Conservation (phyloP, 2,113 vertebrate genomes). For the Misgurnus mizolepis region DNA sequence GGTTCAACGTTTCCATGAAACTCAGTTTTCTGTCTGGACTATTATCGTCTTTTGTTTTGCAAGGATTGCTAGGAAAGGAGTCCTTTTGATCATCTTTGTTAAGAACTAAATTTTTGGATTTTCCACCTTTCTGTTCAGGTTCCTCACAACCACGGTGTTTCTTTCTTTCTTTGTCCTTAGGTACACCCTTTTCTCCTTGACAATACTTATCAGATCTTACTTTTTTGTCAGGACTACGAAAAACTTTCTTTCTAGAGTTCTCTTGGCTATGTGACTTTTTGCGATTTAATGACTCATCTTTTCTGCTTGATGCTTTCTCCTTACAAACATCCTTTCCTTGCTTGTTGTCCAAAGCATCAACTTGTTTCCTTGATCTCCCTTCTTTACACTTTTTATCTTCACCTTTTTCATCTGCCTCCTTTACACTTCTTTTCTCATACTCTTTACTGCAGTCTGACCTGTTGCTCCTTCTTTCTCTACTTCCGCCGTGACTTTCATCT, state of each 20-base stretch:
- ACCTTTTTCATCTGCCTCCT: constrained; percentile 53
- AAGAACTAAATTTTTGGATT: constrained; percentile 20
- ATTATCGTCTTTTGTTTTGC: constrained; percentile 52
- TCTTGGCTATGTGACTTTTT: constrained; percentile 68
- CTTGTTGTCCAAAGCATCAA: constrained; percentile 15
- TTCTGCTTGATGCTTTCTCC: constrained; percentile 36
- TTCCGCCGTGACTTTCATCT: constrained; percentile 9
- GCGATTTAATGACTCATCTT: constrained; percentile 3
- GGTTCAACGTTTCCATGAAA: constrained; percentile 96
- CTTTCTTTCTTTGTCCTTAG: constrained; percentile 63
- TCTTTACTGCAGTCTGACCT: constrained; percentile 59
- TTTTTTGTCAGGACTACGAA: constrained; percentile 5
- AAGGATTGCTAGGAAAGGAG: background rate
- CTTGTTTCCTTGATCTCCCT: constrained; percentile 2
- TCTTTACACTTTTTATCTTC: constrained; percentile 63
- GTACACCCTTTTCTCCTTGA: constrained; percentile 5
- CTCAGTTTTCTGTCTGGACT: constrained; percentile 81
- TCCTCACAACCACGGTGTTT: constrained; percentile 10
- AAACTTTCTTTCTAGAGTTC: constrained; percentile 71
- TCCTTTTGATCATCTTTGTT: constrained; percentile 7
- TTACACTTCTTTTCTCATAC: constrained; percentile 64
- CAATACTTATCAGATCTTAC: background rate
- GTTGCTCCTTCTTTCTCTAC: constrained; percentile 47
- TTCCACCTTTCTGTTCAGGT: background rate
- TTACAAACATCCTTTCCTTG: constrained; percentile 14